Conservation (phyloP, 2,888 invertebrate genomes). For the Ditylenchus weischeri region DNA sequence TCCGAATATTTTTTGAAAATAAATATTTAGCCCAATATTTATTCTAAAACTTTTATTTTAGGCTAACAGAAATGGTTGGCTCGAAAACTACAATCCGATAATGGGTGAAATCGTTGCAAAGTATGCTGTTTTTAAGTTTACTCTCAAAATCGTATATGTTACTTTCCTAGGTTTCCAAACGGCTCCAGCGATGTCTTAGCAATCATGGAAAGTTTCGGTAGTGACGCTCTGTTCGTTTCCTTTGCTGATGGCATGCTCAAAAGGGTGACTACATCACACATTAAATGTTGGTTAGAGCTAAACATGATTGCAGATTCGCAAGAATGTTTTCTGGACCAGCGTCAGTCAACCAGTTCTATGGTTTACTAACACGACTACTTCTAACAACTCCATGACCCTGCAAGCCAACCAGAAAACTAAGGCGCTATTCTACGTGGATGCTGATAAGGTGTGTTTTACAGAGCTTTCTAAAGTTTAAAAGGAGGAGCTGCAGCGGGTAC, state of each 20-base stretch:
- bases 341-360: background rate
- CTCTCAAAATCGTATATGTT: background rate
- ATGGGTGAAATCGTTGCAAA: conserved; percentile 38
- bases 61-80: conserved; percentile 43
- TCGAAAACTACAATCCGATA: conserved; percentile 47
- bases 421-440: conserved; percentile 7
- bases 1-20: too few species aligned
- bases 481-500: too few species aligned
- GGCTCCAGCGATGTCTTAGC: background rate
- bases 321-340: background rate
- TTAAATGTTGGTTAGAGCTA: too few species aligned
- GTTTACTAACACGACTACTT: background rate
- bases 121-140: conserved; percentile 9
- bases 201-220: conserved; percentile 9
- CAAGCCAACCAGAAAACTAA: background rate
- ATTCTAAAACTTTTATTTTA: too few species aligned
- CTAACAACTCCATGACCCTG: background rate
- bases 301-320: background rate
- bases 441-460: conserved; percentile 6
- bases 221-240: conserved; percentile 18
- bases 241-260: conserved; percentile 16
- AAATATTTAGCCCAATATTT: too few species aligned
- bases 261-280: conserved; percentile 5
- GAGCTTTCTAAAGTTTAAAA: too few species aligned
- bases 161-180: conserved; percentile 14